phyloP scores from a whole-genome alignment of 1,140 invertebrate species.

The Bilobella aurantiaca region DNA sequence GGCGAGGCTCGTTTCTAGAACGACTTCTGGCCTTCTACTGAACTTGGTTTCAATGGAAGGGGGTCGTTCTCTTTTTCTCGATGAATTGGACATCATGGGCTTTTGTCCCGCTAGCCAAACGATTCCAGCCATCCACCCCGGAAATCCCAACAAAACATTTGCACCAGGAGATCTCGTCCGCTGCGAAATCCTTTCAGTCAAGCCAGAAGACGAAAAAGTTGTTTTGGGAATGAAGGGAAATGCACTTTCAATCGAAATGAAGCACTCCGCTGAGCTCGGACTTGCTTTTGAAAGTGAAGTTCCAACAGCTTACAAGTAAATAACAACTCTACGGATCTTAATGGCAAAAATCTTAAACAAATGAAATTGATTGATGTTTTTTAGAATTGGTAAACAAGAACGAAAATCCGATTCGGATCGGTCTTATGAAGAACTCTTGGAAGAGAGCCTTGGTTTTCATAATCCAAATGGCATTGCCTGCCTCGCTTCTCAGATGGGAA shows the following conservation, averaged over 20 bases:
- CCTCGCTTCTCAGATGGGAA: slow-evolving; percentile 59
- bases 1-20: slow-evolving; percentile 61
- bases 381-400: not conserved
- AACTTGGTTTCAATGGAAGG: slow-evolving; percentile 71
- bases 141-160: slow-evolving; percentile 19
- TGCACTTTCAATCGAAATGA: slow-evolving; percentile 52
- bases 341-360: no score
- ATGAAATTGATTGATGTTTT: no score
- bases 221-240: slow-evolving; percentile 72
- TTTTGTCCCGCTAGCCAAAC: slow-evolving; percentile 24
- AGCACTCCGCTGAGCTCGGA: slow-evolving; percentile 49
- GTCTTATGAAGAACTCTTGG: slow-evolving; percentile 69
- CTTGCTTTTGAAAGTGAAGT: slow-evolving; percentile 73
- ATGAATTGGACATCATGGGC: slow-evolving; percentile 72
- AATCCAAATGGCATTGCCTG: slow-evolving; percentile 78
- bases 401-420: slow-evolving; percentile 36
- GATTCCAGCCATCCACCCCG: slow-evolving; percentile 37
- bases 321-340: slow-evolving; percentile 29
- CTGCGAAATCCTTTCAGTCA: slow-evolving; percentile 77
- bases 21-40: slow-evolving; percentile 61
- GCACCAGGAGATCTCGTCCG: slow-evolving; percentile 55
- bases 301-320: slow-evolving; percentile 77
- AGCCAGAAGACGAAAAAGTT: slow-evolving; percentile 74
- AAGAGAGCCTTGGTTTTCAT: slow-evolving; percentile 73
- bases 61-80: slow-evolving; percentile 57